Evolutionary conservation across 2,113 vertebrate genomes (phyloP).

Genomic region (Lontra canadensis): DNA sequence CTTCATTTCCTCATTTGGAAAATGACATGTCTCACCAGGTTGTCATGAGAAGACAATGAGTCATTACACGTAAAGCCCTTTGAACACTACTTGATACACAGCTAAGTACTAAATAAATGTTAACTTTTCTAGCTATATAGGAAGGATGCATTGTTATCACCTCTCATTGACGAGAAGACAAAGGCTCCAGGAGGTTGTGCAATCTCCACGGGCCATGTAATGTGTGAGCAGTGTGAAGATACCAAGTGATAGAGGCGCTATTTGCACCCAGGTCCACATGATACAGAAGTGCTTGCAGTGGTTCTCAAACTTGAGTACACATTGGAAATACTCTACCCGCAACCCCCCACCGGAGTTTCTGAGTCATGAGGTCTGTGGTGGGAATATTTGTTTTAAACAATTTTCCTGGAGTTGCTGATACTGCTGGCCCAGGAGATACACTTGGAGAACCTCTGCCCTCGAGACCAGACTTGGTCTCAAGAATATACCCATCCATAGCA

Average conservation of each 20-base stretch:
- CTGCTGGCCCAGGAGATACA: neutral
- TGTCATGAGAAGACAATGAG: neutral
- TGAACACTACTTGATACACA: neutral
- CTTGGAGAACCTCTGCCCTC: neutral
- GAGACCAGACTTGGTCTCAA: neutral
- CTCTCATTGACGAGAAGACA: neutral
- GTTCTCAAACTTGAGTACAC: neutral
- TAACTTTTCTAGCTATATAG: neutral
- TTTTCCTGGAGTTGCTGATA: neutral
- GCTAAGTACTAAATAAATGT: neutral
- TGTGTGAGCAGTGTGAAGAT: neutral
- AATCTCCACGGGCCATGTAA: neutral
- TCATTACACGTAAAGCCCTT: neutral
- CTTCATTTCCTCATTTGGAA: neutral
- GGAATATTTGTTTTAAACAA: neutral
- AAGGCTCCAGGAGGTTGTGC: neutral
- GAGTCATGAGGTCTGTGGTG: neutral
- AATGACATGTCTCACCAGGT: neutral
- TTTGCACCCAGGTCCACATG: neutral
- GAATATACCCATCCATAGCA: neutral
- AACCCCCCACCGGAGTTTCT: neutral
- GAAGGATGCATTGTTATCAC: neutral
- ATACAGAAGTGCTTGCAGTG: neutral
- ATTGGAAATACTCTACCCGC: neutral
- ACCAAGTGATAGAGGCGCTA: neutral